phyloP scores from a whole-genome alignment of 1,140 invertebrate genomes.

The Octopus bimaculoides region DNA sequence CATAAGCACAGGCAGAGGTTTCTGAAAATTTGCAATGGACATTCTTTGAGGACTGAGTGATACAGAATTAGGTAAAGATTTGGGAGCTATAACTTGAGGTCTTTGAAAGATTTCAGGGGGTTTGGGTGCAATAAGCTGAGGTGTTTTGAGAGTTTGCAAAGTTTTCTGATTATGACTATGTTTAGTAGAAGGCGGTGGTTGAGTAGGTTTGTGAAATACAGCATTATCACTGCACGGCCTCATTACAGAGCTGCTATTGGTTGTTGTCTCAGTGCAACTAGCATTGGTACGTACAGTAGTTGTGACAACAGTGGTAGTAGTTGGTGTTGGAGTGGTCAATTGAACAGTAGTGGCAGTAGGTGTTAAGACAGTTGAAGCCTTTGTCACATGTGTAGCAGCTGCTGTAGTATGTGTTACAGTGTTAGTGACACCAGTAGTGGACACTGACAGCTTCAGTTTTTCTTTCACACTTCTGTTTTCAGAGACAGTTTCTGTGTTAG shows the following conservation, averaged over 20 bases:
- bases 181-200: neutral
- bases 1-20: neutral
- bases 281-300: neutral
- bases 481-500: neutral
- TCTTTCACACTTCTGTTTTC: neutral
- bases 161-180: neutral
- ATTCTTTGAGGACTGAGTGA: neutral
- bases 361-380: neutral
- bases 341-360: neutral
- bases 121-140: neutral
- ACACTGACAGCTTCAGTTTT: no score
- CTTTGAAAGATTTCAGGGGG: neutral
- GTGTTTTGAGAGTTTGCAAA: neutral
- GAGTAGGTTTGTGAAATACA: neutral
- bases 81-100: neutral
- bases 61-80: neutral
- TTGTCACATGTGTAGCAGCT: no score
- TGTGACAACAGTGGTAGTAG: neutral
- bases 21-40: neutral
- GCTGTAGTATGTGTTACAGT: no score
- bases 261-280: neutral
- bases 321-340: neutral
- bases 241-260: neutral
- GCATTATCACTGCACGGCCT: neutral
- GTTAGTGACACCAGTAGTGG: no score